Conservation (phyloP, 2,113 vertebrate genomes). For the Aix galericulata region DNA sequence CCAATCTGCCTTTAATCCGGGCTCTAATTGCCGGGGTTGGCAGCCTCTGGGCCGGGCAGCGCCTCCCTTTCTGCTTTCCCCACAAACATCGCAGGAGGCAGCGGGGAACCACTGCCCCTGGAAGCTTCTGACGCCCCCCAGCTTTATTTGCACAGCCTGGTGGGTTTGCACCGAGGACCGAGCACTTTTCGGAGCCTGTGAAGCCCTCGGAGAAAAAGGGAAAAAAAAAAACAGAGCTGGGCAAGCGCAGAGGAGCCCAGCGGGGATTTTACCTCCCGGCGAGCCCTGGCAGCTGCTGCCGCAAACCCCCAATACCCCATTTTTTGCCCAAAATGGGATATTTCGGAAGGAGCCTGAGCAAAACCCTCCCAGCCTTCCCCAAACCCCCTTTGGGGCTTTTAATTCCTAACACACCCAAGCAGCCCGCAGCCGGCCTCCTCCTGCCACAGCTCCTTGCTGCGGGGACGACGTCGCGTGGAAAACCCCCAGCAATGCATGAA, state of each 20-base stretch:
- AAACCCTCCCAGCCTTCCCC: not conserved
- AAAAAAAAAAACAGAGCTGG: not conserved
- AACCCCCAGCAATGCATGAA: not conserved
- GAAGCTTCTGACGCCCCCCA: not conserved
- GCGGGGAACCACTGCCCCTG: not conserved
- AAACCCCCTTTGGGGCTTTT: not conserved
- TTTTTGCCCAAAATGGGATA: not conserved
- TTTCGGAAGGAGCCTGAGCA: not conserved
- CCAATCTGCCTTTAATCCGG: not conserved
- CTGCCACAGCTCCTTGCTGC: not conserved
- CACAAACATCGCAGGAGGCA: not conserved
- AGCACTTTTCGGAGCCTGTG: not conserved
- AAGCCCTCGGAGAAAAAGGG: not conserved
- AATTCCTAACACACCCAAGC: not conserved
- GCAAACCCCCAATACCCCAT: not conserved
- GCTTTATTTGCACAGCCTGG: not conserved
- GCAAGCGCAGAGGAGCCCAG: not conserved
- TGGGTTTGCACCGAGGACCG: not conserved
- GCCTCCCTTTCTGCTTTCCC: not conserved
- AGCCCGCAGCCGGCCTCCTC: not conserved
- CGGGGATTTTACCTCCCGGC: fast-evolving
- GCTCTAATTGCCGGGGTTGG: not conserved
- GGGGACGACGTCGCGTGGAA: not conserved
- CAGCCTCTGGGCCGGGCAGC: not conserved
- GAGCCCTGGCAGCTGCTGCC: not conserved